Evolutionary conservation across 2,113 vertebrate species (phyloP).

Genomic region (Elaphurus davidianus): DNA sequence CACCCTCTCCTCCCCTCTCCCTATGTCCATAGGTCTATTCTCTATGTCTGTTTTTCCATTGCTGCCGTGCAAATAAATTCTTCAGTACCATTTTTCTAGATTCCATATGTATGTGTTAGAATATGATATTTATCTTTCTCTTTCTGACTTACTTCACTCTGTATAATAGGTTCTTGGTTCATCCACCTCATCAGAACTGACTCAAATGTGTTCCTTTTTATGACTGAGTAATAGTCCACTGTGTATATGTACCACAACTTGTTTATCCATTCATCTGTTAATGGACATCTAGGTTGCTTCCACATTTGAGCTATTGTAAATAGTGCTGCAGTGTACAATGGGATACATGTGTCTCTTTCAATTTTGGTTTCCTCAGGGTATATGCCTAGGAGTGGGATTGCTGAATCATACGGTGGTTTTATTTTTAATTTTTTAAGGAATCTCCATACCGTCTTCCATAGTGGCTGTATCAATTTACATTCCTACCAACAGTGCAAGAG

Average conservation of each 20-base stretch:
- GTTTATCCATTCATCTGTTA: accelerated
- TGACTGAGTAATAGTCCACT: not conserved
- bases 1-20: not conserved
- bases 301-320: not conserved
- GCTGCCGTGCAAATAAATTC: not conserved
- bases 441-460: not conserved
- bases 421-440: not conserved
- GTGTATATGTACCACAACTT: not conserved
- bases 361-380: not conserved
- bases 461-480: not conserved
- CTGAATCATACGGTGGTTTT: not conserved
- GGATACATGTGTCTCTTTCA: not conserved
- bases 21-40: not conserved
- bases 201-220: not conserved
- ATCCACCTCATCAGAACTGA: not conserved
- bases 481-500: not conserved
- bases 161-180: not conserved
- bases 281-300: not conserved
- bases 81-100: not conserved
- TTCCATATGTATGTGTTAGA: not conserved
- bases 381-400: not conserved
- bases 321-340: not conserved
- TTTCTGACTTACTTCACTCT: not conserved
- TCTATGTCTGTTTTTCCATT: not conserved
- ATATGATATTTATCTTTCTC: not conserved